Evolutionary conservation across 64 coral and sea anemone species (phyloP), one percentile per base, ranked within the genome.

Genomic region (Platygyra sinensis): DNA sequence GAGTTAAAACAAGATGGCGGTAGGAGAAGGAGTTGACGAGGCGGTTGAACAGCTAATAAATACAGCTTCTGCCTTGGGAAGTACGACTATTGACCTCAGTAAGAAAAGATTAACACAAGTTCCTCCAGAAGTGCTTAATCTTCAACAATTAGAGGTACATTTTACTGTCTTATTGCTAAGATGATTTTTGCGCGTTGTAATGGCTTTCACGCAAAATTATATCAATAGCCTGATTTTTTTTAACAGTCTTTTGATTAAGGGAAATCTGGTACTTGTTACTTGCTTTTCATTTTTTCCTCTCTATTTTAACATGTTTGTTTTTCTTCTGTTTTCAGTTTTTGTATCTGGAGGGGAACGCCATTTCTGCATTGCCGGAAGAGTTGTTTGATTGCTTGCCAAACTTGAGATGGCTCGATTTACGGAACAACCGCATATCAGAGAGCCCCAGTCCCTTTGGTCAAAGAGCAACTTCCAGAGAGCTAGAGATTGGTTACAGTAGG

Each of bases 391-490:
- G 93, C 67, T 32, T 99, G 5, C 90, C 94, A 60, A 95, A 93
- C 69, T 81, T 99, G 54, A 93, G 87, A 91, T 99, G 97, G 97
- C 73, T 99, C 13, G 97, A 99, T 86, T 79, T 99, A 5, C 87
- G 97, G 62, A 99, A 99, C 72, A 99, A 99, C 60, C 77, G 64
- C 27, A 87, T 99, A 60, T 86, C 39, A 2, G 86, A 90, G 71
- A 72, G 95, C 79, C 97, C 97, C 33, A 36, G 33, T 36, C 33
- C 1, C 33, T 36, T 36, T 36, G 33, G 33, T 46, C 6, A 36
- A 36, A 36, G 33, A 36, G 3, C 3, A 8, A 46, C 39, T 46
- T 46, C 5, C 2, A 46, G 2, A 4, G 2, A 36, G 1, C 3
- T 36, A 1, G 1, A 46, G 39, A 46, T 46, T 46, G 39, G 39